Percentiles rank a stretch among this genome's conserved stretches.
phyloP scores from a whole-genome alignment of 2,797 vertebrate genomes.

The Chelonia mydas region DNA sequence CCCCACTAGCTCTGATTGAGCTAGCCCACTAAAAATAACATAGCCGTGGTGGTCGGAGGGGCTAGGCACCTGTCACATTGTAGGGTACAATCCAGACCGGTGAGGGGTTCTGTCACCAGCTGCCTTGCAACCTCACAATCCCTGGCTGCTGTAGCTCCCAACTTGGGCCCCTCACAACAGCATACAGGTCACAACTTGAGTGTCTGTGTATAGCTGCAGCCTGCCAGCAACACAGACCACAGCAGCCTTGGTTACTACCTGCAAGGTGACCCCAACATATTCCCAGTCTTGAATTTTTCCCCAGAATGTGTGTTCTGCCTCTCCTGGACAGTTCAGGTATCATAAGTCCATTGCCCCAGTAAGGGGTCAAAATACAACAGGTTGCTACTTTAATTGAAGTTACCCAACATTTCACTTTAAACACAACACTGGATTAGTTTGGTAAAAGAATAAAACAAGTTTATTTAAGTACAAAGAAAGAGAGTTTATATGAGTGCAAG shows the following conservation, averaged over 20 bases:
- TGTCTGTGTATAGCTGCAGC: not conserved
- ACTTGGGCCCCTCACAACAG: not conserved
- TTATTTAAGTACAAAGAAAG: too few species aligned
- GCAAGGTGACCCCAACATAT: not conserved
- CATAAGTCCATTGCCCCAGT: too few species aligned
- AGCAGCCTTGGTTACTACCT: not conserved
- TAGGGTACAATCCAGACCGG: not conserved
- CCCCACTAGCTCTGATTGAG: not conserved
- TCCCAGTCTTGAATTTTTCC: not conserved
- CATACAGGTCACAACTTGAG: not conserved
- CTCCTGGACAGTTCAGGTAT: too few species aligned
- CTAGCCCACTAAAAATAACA: not conserved
- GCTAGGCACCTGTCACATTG: not conserved
- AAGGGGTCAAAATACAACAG: too few species aligned
- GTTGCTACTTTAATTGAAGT: too few species aligned
- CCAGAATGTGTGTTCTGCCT: not conserved
- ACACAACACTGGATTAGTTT: too few species aligned
- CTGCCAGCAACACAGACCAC: not conserved
- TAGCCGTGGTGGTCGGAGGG: not conserved
- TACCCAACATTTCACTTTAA: too few species aligned
- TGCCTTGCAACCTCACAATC: not conserved
- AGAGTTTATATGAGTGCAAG: too few species aligned
- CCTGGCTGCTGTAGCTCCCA: not conserved
- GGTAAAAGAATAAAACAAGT: too few species aligned
- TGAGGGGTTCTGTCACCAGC: not conserved